Base-by-base conservation (phyloP, 2,797 vertebrate genomes). In the Sylvilagus floridanus region DNA sequence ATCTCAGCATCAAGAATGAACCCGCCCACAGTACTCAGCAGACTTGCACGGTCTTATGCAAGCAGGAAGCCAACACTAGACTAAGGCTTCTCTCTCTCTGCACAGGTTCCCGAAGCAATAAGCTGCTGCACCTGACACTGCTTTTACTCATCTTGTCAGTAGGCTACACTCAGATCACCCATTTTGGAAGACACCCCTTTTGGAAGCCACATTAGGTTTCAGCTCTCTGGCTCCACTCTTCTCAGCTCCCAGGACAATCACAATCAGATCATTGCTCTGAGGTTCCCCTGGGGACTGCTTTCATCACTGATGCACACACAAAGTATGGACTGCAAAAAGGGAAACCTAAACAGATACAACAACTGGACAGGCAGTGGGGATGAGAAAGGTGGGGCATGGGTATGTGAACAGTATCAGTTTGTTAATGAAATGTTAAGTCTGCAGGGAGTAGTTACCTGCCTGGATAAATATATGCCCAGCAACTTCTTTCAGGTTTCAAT, bases 1-100 rank as follows among this genome's bases (percentile, higher is more conserved):
- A 93, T 81, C 91, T 76, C 72, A 50, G 81, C 57, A 81, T 82
- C 93, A 86, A 82, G 65, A 93, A 0, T 22, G 4, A 86, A 83
- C 87, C 76, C 22, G 42, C 60, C 73, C 24, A 91, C 30, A 84
- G 66, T 13, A 28, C 77, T 88, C 57, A 28, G 37, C 78, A 83
- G 76, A 66, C 62, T 52, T 54, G 30, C 2, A n/a, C 60, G 57
- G 52, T 92, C 73, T 62, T 63, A 65, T 1, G 57, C 47, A 84
- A 62, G 71, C 4, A 4, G 54, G 21, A 76, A 11, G 2, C 14
- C 84, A 82, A 93, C 3, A 47, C 42, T 54, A 50, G 88, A 92
- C 32, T 42, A 21, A 76, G n/a, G 32, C 21, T 82, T 76, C 69
- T 86, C 82, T 77, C 73, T 69, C 82, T 77, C 73, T 69, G n/a